phyloP scores from a whole-genome alignment of 2,888 invertebrate species.

The Caenorhabditis virilis region DNA sequence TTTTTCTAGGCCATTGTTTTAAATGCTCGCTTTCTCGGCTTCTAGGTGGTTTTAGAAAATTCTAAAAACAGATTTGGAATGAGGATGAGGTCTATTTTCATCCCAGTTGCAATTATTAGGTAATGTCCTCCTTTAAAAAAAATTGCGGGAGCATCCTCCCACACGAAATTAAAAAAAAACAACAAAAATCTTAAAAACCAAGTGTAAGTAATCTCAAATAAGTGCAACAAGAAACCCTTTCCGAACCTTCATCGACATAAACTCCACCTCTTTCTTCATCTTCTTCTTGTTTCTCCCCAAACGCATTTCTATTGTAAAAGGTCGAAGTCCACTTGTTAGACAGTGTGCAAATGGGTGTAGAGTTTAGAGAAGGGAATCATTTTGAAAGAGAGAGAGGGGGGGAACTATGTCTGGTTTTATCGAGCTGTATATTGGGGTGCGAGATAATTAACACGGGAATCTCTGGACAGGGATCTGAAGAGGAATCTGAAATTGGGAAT shows the following conservation, averaged over 20 bases:
- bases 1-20: too few relatives aligned
- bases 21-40: too few relatives aligned
- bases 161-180: background rate
- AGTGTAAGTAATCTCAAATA: background rate
- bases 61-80: too few relatives aligned
- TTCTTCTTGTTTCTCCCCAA: too few relatives aligned
- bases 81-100: too few relatives aligned
- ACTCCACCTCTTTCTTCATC: too few relatives aligned
- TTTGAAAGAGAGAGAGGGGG: background rate
- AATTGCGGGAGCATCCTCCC: background rate
- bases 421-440: too few relatives aligned
- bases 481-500: background rate
- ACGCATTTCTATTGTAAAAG: too few relatives aligned
- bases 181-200: background rate
- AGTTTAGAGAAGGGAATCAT: background rate
- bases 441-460: background rate
- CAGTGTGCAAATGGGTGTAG: too few relatives aligned
- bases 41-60: too few relatives aligned
- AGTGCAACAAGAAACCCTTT: background rate
- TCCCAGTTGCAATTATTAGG: background rate
- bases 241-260: background rate
- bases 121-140: background rate
- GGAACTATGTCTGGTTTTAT: too few relatives aligned
- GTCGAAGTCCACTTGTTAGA: slow-evolving; percentile 27
- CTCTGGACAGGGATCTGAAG: background rate